Conservation (phyloP, 2,888 invertebrate species). For the Leptinotarsa rubiginosa region DNA sequence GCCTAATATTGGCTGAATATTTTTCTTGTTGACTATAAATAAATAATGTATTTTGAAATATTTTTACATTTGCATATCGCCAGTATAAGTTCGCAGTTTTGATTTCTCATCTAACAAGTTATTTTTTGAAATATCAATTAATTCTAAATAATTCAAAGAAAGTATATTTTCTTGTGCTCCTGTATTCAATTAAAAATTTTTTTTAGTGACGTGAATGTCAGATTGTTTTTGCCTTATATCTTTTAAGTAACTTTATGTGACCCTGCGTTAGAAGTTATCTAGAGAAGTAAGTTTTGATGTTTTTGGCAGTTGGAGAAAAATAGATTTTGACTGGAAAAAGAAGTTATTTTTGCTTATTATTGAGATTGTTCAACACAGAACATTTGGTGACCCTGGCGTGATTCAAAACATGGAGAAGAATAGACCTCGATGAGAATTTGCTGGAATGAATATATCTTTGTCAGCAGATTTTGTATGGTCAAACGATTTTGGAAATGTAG, state of each 20-base stretch:
- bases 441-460: neutral
- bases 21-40: neutral
- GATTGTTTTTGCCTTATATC: no score
- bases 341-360: no score
- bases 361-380: no score
- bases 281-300: no score
- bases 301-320: no score
- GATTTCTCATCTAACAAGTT: neutral
- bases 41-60: neutral
- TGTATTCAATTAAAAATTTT: slow-evolving; percentile 10
- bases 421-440: neutral
- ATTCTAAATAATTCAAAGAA: neutral
- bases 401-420: neutral
- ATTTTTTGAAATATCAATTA: neutral
- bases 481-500: neutral
- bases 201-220: neutral
- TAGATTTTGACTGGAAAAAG: no score
- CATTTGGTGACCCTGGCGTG: neutral
- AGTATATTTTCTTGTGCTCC: neutral
- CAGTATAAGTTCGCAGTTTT: neutral
- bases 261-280: no score
- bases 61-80: neutral
- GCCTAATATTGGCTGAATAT: neutral
- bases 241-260: no score
- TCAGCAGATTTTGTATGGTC: neutral